phyloP scores from a whole-genome alignment of 1,140 invertebrate genomes.

The Hirudo medicinalis region DNA sequence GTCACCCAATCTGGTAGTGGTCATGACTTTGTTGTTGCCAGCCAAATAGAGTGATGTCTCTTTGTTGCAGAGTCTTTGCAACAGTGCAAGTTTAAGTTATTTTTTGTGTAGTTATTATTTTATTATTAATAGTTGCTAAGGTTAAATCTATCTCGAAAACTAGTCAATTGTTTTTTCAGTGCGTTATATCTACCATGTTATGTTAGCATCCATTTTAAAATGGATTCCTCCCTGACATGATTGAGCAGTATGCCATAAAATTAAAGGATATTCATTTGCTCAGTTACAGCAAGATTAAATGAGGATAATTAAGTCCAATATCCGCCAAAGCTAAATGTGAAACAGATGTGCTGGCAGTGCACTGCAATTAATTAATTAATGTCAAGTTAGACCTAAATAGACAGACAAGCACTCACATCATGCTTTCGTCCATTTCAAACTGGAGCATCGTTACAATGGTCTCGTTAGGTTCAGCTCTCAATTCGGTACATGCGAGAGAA shows the following conservation, averaged over 20 bases:
- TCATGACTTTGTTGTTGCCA: slow-evolving; percentile 37
- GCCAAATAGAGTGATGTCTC: slow-evolving; percentile 31
- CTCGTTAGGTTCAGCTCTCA: neutral
- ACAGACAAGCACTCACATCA: neutral
- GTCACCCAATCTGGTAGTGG: slow-evolving; percentile 29
- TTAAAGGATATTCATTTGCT: no score
- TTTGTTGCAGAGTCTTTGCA: slow-evolving; percentile 1
- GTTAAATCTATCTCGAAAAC: neutral
- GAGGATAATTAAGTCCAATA: no score
- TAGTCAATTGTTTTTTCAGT: no score
- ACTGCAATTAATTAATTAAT: no score
- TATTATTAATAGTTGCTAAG: neutral
- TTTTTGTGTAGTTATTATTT: neutral
- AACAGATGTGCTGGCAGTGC: no score
- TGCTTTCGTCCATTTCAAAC: slow-evolving; percentile 9
- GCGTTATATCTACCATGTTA: no score
- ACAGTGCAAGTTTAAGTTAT: neutral
- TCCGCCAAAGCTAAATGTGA: no score
- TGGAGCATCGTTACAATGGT: neutral
- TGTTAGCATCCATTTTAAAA: no score
- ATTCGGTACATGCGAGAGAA: neutral
- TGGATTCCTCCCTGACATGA: no score
- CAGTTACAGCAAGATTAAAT: no score
- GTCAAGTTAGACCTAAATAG: no score
- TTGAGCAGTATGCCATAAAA: no score